Percentiles rank a stretch among this genome's conserved stretches.
Conservation (phyloP, 1,140 invertebrate species). For the Campoletis sonorensis region DNA sequence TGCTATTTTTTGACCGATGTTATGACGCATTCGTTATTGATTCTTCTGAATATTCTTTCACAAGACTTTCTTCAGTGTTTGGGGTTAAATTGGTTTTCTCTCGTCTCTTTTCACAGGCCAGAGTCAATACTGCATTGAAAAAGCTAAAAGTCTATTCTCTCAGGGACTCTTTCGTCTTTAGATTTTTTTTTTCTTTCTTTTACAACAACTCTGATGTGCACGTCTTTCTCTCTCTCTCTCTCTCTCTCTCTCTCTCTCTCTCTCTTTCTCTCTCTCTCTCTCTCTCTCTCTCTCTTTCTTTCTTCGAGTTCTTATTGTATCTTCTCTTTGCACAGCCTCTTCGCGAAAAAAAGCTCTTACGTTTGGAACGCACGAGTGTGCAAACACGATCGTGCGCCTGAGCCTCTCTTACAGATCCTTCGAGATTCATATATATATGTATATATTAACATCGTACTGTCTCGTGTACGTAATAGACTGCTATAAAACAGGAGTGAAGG, state of each 20-base stretch:
- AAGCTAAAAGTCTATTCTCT: background rate
- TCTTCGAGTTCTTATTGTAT: slow-evolving; percentile 2
- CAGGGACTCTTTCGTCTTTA: background rate
- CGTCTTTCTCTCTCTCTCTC: background rate
- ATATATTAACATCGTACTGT: background rate
- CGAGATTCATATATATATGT: slow-evolving; percentile 2
- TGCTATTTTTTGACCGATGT: too few species aligned
- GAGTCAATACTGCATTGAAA: background rate
- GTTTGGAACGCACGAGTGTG: slow-evolving; percentile 13
- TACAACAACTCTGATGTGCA: background rate
- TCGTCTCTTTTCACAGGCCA: background rate
- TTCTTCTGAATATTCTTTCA: background rate
- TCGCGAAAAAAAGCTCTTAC: slow-evolving; percentile 27
- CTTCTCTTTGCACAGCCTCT: slow-evolving; percentile 6
- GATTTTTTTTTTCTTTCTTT: too few species aligned
- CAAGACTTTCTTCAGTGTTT: background rate
- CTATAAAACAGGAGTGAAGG: slow-evolving; percentile 12
- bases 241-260: background rate
- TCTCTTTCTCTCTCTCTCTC: too few species aligned
- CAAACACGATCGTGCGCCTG: slow-evolving; percentile 25
- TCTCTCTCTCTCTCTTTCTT: background rate
- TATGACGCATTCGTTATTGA: too few species aligned
- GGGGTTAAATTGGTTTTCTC: too few species aligned
- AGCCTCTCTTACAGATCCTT: slow-evolving; percentile 10
- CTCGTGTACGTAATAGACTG: slow-evolving; percentile 1